phyloP scores from a whole-genome alignment of 2,113 vertebrate genomes.

The Tetrax tetrax region DNA sequence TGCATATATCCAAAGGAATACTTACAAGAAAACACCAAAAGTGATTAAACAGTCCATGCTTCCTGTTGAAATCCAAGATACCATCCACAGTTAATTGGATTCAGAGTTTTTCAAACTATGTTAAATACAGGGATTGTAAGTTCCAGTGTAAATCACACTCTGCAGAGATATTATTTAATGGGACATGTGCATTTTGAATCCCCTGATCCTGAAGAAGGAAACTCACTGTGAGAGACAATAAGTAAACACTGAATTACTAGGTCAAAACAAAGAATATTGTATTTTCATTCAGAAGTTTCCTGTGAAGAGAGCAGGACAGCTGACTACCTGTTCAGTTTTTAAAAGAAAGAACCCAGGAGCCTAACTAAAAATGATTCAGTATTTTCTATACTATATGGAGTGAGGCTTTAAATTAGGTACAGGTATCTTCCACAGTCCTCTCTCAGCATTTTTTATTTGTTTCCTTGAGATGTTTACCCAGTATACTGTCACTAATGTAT shows the following conservation, averaged over 20 bases:
- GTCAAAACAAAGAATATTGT: not conserved
- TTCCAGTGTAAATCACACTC: not conserved
- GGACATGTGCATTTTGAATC: not conserved
- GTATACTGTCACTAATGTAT: not conserved
- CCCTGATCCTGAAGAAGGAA: not conserved
- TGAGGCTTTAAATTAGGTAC: not conserved
- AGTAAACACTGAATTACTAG: not conserved
- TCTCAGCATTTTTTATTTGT: not conserved
- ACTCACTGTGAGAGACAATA: not conserved
- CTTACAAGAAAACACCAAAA: not conserved
- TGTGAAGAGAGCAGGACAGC: not conserved
- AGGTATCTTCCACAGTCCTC: not conserved
- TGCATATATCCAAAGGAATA: not conserved
- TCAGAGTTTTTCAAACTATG: not conserved
- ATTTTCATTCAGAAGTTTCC: not conserved
- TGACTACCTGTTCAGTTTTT: not conserved
- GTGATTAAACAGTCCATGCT: not conserved
- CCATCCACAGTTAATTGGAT: not conserved
- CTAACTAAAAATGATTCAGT: not conserved
- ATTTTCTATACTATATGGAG: not conserved
- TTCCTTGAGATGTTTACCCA: not conserved
- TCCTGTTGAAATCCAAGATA: not conserved
- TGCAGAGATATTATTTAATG: not conserved
- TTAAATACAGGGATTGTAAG: not conserved
- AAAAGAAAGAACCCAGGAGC: not conserved